Conservation (phyloP, 2,888 invertebrate genomes). For the Athalia cordata region DNA sequence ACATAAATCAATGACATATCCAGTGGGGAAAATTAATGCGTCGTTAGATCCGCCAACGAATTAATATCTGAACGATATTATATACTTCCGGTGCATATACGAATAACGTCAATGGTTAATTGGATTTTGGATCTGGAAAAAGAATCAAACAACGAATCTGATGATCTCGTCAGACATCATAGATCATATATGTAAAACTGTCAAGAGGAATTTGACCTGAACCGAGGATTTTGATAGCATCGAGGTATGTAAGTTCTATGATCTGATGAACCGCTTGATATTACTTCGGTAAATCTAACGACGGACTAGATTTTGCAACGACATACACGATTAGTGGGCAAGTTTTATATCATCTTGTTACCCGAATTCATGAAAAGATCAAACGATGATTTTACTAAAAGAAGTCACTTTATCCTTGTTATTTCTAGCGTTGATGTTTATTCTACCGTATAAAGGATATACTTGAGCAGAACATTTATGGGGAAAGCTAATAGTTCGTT, state of each 20-base stretch:
- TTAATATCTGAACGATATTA: neutral
- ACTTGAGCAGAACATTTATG: neutral
- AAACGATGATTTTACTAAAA: neutral
- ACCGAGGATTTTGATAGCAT: too few relatives aligned
- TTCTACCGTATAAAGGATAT: too few relatives aligned
- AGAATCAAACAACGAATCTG: too few relatives aligned
- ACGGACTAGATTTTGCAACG: neutral
- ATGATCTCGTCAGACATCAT: too few relatives aligned
- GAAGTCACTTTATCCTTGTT: neutral
- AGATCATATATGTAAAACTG: too few relatives aligned
- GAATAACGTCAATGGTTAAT: too few relatives aligned
- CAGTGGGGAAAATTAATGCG: constrained; percentile 9
- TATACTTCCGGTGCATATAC: neutral
- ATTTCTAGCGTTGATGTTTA: too few relatives aligned
- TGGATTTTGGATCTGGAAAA: too few relatives aligned
- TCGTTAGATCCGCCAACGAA: neutral
- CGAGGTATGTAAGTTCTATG: too few relatives aligned
- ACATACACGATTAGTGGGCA: neutral
- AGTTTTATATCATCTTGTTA: neutral
- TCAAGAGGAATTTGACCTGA: too few relatives aligned
- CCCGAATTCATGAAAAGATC: neutral
- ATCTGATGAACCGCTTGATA: too few relatives aligned
- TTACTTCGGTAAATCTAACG: too few relatives aligned
- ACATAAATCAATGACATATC: constrained; percentile 19
- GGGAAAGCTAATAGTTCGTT: neutral